Conservation (phyloP, 2,888 invertebrate genomes). For the Bombylius discolor region DNA sequence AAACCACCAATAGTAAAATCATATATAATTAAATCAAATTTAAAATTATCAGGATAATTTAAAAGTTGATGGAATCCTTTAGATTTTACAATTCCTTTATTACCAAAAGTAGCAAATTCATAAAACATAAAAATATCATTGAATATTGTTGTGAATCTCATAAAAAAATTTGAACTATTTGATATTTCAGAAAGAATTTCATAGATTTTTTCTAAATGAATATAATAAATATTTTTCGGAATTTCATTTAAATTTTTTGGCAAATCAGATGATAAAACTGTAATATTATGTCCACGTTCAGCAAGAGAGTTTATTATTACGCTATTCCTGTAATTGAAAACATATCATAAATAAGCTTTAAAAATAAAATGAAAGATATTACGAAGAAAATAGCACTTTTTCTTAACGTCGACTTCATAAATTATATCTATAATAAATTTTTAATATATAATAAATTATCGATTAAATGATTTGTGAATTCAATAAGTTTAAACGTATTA, state of each 20-base stretch:
- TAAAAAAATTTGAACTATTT: background rate
- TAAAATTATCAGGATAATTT: slow-evolving; percentile 22
- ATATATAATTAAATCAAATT: slow-evolving; percentile 24
- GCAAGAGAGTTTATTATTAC: slow-evolving; percentile 9
- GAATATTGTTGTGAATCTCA: background rate
- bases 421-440: too few relatives aligned
- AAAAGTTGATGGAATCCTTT: slow-evolving; percentile 20
- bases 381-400: too few relatives aligned
- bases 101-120: slow-evolving; percentile 9
- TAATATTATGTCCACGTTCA: slow-evolving; percentile 15
- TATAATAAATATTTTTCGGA: slow-evolving; percentile 11
- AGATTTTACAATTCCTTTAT: slow-evolving; percentile 14
- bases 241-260: background rate
- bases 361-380: background rate
- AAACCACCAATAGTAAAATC: slow-evolving; percentile 21
- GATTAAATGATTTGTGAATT: too few relatives aligned
- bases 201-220: slow-evolving; percentile 11
- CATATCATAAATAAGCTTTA: background rate
- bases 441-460: too few relatives aligned
- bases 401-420: too few relatives aligned
- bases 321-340: slow-evolving; percentile 8
- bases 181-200: background rate
- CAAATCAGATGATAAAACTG: slow-evolving; percentile 10
- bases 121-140: slow-evolving; percentile 4
- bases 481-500: too few relatives aligned